Evolutionary conservation across 2,888 invertebrate genomes (phyloP), one percentile per base, ranked within the genome.

Genomic region (Dicyrtomina minuta): DNA sequence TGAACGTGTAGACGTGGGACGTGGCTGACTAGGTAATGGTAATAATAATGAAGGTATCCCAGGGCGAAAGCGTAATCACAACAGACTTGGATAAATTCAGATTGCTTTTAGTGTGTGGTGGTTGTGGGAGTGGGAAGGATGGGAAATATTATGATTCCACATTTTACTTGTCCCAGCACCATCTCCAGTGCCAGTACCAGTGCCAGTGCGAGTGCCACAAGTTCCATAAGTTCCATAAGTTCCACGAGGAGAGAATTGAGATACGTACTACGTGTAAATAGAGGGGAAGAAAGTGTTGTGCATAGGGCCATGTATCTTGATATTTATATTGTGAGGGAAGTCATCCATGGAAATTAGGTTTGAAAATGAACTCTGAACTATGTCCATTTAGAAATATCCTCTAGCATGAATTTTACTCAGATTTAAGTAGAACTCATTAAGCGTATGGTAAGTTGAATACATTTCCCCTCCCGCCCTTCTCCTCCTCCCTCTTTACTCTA

Each of bases 1-100:
- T 46, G 46, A 46, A 17, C 46, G 15, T 46, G 46, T 15, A 15
- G n/a, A 17, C 17, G 46, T 10, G 51, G 51, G 51, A 22, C 51
- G 8, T 51, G 51, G 17, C 51, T 51, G 33, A 33, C 33, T 33
- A 51, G 22, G 51, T 51, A 51, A 51, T 51, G 20, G 51, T 51
- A 20, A 62, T 62, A 62, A 62, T 62, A 62, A 62, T 56, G 66
- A 58, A 55, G 26, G 55, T 66, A 61, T 66, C 62, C 66, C 60
- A 53, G 60, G 70, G 61, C 66, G 56, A 64, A 67, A 68, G 68
- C 56, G 68, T 72, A 72, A 72, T 72, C 70, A 72, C 67, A 70
- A 68, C 68, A 67, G 72, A 72, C 72, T 68, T 60, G 60, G 70
- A 62, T 62, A 62, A 62, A 62, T 62, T 49, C 62, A 49, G 46